These are phyloP conservation scores for Hirudo medicinalis DNA, from an alignment of 1,140 invertebrate species.

Conservation along the genomic window DNA sequence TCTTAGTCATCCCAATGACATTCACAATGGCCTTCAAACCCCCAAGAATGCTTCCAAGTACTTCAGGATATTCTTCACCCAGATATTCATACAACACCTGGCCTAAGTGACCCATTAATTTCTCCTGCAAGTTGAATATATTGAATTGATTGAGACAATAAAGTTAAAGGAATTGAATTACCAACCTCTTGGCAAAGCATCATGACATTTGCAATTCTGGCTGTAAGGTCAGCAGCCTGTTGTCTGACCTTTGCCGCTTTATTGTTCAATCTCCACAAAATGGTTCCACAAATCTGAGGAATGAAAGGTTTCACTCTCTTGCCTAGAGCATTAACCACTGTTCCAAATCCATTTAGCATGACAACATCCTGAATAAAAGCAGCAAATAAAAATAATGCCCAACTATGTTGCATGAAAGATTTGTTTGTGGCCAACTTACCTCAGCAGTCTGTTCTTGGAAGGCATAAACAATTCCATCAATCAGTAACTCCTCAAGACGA, in stretches of 20 bases:
- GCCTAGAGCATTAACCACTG: slow-evolving; percentile 91
- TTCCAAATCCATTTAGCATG: slow-evolving; percentile 98
- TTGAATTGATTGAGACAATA: background rate
- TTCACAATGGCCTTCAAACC: slow-evolving; percentile 97
- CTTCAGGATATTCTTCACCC: slow-evolving; percentile 98
- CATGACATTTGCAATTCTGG: slow-evolving; percentile 95
- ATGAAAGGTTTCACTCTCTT: slow-evolving; percentile 95
- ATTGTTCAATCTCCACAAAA: slow-evolving; percentile 96
- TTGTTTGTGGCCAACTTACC: slow-evolving; percentile 41
- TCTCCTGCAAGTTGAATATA: slow-evolving; percentile 55
- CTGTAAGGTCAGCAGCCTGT: slow-evolving; percentile 97
- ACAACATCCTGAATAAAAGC: slow-evolving; percentile 70
- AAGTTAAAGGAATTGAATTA: background rate
- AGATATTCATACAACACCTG: slow-evolving; percentile 98
- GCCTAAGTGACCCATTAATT: slow-evolving; percentile 97
- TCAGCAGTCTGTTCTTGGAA: slow-evolving; percentile 99
- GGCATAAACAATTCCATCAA: slow-evolving; percentile 96
- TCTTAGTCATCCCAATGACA: slow-evolving; percentile 99
- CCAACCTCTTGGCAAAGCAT: slow-evolving; percentile 89
- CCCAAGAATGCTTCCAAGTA: slow-evolving; percentile 91
- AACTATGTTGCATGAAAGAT: background rate
- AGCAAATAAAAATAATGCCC: background rate
- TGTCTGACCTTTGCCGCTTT: slow-evolving; percentile 98
- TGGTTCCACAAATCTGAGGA: slow-evolving; percentile 98
- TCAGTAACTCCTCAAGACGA: slow-evolving; percentile 90